Base-by-base conservation (phyloP, 2,888 invertebrate genomes). In the Rhodophaea formosa region DNA sequence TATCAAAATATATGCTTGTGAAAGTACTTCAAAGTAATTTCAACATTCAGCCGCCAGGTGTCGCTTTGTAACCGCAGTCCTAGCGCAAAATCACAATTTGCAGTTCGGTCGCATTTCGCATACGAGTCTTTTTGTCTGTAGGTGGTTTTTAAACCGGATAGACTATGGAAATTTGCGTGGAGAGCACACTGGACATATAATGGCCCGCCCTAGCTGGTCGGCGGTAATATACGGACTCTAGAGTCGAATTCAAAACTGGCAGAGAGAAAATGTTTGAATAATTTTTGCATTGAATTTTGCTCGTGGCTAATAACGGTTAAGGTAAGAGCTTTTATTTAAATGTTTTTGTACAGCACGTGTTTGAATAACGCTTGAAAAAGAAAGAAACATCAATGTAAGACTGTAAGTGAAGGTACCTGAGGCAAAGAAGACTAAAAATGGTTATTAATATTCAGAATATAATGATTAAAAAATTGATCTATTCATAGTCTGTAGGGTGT, bases 81-180 rank as follows among this genome's bases (percentile, higher is more conserved):
- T 29, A 10, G 15, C 14, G 29, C 44, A 44, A 53, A 43, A 44
- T 53, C 43, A 29, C 44, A 53, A 53, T 43, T 53, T 43, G 8
- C n/a, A 44, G 53, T 44, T 53, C 23, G 23, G 14, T 10, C 15
- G 30, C 44, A 53, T 7, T 8, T 10, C 15, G 30, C 44, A 53
- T 7, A 7, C 53, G 14, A 15, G 29, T 43, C 10, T 53, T 53
- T 53, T 44, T 53, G 53, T 30, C 29, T 44, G 7, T 23, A n/a
- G 42, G 8, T 30, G 44, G 44, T 53, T 53, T 53, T 53, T 43
- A 53, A 44, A 23, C 15, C 44, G 15, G 43, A 44, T 53, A 12
- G 15, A 30, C 30, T 53, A 29, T 43, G 43, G 43, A 53, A 53
- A 53, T 53, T 43, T 23, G 29, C 43, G 17, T 42, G 43, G 6